Percentiles rank a stretch among this genome's conserved stretches.
Evolutionary conservation across 2,113 vertebrate species (phyloP).

Genomic region (Promerops cafer): DNA sequence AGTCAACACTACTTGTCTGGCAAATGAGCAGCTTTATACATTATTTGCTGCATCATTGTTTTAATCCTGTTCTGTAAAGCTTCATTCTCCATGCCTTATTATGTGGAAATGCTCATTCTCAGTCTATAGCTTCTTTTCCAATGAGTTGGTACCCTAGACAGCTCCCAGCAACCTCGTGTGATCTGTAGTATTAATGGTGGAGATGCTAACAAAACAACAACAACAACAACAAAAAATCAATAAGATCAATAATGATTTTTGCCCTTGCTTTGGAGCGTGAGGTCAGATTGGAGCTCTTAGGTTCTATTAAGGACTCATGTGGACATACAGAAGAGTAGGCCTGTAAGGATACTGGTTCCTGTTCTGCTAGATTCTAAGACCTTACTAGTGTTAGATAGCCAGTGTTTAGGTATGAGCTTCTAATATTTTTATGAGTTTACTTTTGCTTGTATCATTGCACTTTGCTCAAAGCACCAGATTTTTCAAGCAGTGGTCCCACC

Average conservation of each 20-base stretch:
- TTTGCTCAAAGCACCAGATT: not conserved
- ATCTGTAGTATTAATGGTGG: not conserved
- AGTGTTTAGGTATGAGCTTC: not conserved
- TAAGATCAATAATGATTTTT: not conserved
- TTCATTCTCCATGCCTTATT: not conserved
- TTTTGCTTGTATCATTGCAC: not conserved
- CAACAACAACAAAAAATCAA: too few species aligned
- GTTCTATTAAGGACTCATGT: not conserved
- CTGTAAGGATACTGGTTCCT: not conserved
- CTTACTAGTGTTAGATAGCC: not conserved
- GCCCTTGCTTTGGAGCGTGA: not conserved
- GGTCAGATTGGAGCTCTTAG: not conserved
- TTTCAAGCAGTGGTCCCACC: not conserved
- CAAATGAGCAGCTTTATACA: not conserved
- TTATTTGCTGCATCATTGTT: not conserved
- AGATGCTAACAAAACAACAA: not conserved
- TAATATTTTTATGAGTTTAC: not conserved
- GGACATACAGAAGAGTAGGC: not conserved
- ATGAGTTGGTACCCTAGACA: not conserved
- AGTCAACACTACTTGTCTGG: not conserved
- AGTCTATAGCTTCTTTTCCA: not conserved
- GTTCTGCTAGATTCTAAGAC: not conserved
- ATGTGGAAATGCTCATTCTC: not conserved
- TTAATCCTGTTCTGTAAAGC: not conserved
- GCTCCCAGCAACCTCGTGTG: not conserved